These are phyloP conservation scores for Heliconius sara DNA, from an alignment of 2,888 invertebrate genomes.

Conservation along the genomic window DNA sequence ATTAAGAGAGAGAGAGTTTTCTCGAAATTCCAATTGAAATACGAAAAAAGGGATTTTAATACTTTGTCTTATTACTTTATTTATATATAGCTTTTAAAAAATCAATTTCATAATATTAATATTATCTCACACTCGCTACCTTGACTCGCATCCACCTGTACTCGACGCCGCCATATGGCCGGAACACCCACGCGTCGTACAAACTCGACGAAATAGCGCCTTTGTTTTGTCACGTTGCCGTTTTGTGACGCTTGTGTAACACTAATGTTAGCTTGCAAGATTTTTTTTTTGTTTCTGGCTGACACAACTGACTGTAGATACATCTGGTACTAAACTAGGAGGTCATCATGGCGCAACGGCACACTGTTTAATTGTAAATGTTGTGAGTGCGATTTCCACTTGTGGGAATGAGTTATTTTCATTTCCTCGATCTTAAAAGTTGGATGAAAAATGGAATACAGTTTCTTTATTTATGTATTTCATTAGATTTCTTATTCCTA, in stretches of 20 bases:
- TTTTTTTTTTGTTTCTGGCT: not conserved
- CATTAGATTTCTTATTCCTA: no score
- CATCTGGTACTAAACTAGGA: no score
- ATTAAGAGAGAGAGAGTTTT: no score
- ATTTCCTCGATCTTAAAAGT: not conserved
- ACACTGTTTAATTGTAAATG: not conserved
- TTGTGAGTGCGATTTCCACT: not conserved
- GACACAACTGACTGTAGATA: not conserved
- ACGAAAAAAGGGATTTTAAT: no score
- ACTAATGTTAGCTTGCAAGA: not conserved
- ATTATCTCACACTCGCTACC: constrained; percentile 4
- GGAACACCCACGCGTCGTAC: constrained; percentile 15
- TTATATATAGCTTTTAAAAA: not conserved
- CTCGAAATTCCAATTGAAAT: no score
- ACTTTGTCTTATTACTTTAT: not conserved
- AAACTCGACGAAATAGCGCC: constrained; percentile 28
- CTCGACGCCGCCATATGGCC: constrained; percentile 30
- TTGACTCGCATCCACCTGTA: constrained; percentile 14
- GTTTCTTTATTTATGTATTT: no score
- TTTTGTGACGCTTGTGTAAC: constrained; percentile 6
- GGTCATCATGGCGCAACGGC: not conserved
- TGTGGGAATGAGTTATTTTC: not conserved
- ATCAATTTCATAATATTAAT: not conserved
- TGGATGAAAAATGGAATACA: no score
- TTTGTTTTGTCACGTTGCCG: constrained; percentile 25